Evolutionary conservation across 2,888 invertebrate genomes (phyloP).

Genomic region (Melipona beecheii): DNA sequence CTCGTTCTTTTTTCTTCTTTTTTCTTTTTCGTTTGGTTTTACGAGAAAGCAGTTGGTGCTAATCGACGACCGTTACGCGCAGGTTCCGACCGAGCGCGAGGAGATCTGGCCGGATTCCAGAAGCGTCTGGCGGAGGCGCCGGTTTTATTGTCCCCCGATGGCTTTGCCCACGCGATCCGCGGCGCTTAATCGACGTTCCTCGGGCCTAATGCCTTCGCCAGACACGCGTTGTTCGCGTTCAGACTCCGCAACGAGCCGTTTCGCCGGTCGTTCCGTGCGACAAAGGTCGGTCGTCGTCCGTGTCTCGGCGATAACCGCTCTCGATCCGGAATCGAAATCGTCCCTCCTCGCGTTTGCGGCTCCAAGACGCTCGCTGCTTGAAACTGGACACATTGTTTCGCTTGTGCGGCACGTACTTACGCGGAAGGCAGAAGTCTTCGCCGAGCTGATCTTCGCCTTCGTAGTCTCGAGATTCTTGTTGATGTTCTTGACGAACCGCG

Average conservation of each 20-base stretch:
- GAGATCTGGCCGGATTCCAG: slow-evolving; percentile 72
- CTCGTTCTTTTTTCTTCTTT: background rate
- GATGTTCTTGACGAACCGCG: background rate
- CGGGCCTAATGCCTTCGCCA: slow-evolving; percentile 36
- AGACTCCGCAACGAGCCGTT: slow-evolving; percentile 32
- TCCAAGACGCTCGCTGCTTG: background rate
- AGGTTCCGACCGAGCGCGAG: slow-evolving; percentile 44
- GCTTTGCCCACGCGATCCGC: slow-evolving; percentile 68
- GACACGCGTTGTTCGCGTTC: slow-evolving; percentile 54
- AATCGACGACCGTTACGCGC: slow-evolving; percentile 60
- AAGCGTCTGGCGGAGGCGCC: slow-evolving; percentile 68
- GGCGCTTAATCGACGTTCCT: slow-evolving; percentile 63
- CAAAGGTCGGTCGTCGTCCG: slow-evolving; percentile 32
- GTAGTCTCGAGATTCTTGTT: background rate
- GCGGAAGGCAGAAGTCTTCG: background rate
- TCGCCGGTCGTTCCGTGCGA: slow-evolving; percentile 26
- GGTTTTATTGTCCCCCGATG: slow-evolving; percentile 68
- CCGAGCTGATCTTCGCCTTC: too few species aligned
- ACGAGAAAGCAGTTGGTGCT: slow-evolving; percentile 35
- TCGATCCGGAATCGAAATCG: slow-evolving; percentile 8
- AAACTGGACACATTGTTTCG: slow-evolving; percentile 1
- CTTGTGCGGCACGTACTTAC: background rate
- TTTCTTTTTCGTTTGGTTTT: background rate
- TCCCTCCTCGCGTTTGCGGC: background rate
- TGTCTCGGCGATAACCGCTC: background rate